Percentiles rank a stretch among this genome's conserved stretches.
Evolutionary conservation across 2,797 vertebrate genomes (phyloP).

Genomic region (Eutrigla gurnardus): DNA sequence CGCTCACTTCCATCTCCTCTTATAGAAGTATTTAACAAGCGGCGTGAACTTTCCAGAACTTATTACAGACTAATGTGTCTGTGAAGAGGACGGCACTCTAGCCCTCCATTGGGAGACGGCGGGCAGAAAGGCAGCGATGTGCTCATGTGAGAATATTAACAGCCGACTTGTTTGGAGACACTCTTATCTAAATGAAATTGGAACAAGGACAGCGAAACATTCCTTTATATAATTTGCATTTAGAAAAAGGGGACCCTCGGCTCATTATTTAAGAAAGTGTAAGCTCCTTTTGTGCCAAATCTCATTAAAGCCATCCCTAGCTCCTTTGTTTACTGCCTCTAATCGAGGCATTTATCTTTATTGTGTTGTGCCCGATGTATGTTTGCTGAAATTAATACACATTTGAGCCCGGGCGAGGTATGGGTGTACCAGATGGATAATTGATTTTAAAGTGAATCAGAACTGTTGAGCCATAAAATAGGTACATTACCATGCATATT

Average conservation of each 20-base stretch:
- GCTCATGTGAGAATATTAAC: conserved; percentile 86
- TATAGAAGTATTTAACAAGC: conserved; percentile 80
- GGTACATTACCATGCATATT: conserved; percentile 87
- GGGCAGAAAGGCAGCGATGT: conserved; percentile 79
- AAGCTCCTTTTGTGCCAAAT: conserved; percentile 85
- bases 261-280: conserved; percentile 88
- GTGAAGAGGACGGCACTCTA: conserved; percentile 67
- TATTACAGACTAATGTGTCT: conserved; percentile 77
- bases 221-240: conserved; percentile 86
- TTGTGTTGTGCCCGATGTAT: conserved; percentile 83
- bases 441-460: conserved; percentile 87
- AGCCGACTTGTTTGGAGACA: conserved; percentile 81
- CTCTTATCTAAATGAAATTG: conserved; percentile 87
- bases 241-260: conserved; percentile 77
- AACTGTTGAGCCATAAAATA: conserved; percentile 87
- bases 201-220: conserved; percentile 84
- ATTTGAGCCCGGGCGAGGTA: conserved; percentile 81
- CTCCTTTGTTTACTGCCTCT: conserved; percentile 86
- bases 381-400: conserved; percentile 88
- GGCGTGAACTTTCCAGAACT: conserved; percentile 82
- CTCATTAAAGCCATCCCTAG: conserved; percentile 84
- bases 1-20: conserved; percentile 65
- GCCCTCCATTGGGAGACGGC: conserved; percentile 74
- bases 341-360: conserved; percentile 88
- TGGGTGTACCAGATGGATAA: conserved; percentile 89